A percentile compares a stretch with the other conserved stretches of the same genome.
Evolutionary conservation across 2,113 vertebrate species (phyloP).

Genomic region (Poicephalus gulielmi): DNA sequence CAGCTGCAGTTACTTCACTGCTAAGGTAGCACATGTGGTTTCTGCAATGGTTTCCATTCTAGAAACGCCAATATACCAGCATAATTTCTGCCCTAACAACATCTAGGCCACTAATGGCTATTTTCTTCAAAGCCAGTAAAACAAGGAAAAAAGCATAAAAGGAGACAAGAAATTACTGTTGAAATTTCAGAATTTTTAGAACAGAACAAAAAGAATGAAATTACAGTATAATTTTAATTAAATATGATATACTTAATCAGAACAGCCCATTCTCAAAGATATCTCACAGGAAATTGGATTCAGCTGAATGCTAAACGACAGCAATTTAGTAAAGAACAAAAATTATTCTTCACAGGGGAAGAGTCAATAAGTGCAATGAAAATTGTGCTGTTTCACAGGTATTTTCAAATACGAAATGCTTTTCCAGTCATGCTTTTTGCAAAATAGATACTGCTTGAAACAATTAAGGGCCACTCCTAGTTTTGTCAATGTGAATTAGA

Average conservation of each 20-base stretch:
- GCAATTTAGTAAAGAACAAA: background rate
- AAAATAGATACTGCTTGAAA: background rate
- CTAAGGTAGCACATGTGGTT: background rate
- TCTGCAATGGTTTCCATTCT: background rate
- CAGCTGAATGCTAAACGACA: background rate
- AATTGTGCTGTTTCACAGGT: background rate
- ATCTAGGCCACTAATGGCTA: background rate
- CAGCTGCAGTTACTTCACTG: background rate
- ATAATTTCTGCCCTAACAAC: background rate
- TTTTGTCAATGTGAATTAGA: background rate
- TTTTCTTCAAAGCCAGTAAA: background rate
- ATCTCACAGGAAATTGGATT: background rate
- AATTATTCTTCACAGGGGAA: background rate
- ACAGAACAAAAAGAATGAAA: background rate
- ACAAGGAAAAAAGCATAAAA: background rate
- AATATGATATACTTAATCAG: background rate
- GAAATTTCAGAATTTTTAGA: background rate
- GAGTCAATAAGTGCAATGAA: background rate
- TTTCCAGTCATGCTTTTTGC: background rate
- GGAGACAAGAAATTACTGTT: background rate
- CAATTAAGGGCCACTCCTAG: background rate
- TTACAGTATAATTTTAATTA: background rate
- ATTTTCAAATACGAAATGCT: background rate
- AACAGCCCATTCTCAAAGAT: background rate
- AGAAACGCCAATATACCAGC: rapidly evolving